Evolutionary conservation across 1,140 invertebrate species (phyloP).

Genomic region (Colletes latitarsis): DNA sequence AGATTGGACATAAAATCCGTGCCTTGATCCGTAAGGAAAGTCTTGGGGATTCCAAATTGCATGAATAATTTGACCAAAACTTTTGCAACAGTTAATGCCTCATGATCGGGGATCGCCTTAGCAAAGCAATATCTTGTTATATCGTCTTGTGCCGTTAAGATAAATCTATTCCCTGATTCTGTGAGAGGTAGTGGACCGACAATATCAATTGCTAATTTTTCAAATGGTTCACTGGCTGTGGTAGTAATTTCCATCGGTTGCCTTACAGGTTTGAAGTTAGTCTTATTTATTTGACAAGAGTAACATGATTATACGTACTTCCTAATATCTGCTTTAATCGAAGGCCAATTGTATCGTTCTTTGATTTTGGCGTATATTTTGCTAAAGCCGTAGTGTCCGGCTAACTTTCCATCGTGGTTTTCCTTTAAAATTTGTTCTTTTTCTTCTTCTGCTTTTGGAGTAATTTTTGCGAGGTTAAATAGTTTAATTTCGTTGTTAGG

Average conservation of each 20-base stretch:
- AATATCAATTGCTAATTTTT: too few relatives aligned
- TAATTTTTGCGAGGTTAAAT: neutral
- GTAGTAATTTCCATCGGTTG: too few relatives aligned
- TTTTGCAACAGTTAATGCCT: constrained; percentile 53
- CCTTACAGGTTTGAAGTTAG: too few relatives aligned
- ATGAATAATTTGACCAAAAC: constrained; percentile 35
- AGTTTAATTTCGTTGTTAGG: neutral
- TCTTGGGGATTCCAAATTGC: constrained; percentile 66
- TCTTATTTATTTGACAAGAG: too few relatives aligned
- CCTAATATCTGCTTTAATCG: too few relatives aligned
- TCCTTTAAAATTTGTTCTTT: neutral
- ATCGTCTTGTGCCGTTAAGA: neutral
- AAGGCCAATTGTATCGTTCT: neutral
- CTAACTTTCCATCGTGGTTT: neutral
- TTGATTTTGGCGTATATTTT: too few relatives aligned
- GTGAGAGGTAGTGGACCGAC: too few relatives aligned
- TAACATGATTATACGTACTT: too few relatives aligned
- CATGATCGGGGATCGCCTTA: constrained; percentile 46
- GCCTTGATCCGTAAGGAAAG: constrained; percentile 69
- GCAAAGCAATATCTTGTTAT: neutral
- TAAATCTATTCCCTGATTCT: too few relatives aligned
- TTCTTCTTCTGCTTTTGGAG: neutral
- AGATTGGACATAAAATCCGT: constrained; percentile 69
- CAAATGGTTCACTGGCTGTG: too few relatives aligned
- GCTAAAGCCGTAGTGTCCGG: too few relatives aligned